Evolutionary conservation across 2,888 invertebrate genomes (phyloP), one percentile per base, ranked within the genome.

Genomic region (Parnassius glacialis): DNA sequence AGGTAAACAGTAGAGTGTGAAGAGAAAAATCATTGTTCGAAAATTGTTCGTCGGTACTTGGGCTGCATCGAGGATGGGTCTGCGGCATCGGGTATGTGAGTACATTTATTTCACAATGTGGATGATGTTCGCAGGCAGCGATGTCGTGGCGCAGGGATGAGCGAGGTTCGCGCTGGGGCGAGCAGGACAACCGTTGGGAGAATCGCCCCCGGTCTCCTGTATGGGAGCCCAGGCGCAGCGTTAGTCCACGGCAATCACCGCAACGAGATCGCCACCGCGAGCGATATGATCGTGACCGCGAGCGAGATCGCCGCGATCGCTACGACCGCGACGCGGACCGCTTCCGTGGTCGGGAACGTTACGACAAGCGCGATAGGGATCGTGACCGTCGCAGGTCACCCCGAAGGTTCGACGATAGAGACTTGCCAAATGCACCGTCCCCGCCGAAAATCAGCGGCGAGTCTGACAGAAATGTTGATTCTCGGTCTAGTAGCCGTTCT

Each of bases 71-170:
- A 67, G 65, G 70, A 67, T 64, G 69, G 70, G 66, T 61, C 67
- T 65, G 64, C 72, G 74, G 70, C 70, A 64, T 67, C 70, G 69
- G 77, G 73, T 78, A 74, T 74, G 83, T 83, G 78, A 83, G 83
- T 84, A 80, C 74, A 64, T 68, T 70, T 68, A 74, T 80, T 87
- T 85, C 78, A 88, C 81, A 67, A 64, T 76, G 68, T 72, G 78
- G 78, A 74, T 77, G 81, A 81, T 89, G 85, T 90, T 90, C 86
- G 74, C 90, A 90, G 90, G 85, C 79, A 61, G 75, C 74, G 73
- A 90, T 90, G 90, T 90, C 90, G 76, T 87, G 90, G 90, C 83
- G 90, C 62, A 81, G 80, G 61, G 87, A 88, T 66, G 87, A 85
- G 67, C 81, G 88, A 60, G 74, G 75, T 61, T 72, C 83, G 65